Conservation (phyloP, 2,888 invertebrate genomes). For the Cylloceria caligata region DNA sequence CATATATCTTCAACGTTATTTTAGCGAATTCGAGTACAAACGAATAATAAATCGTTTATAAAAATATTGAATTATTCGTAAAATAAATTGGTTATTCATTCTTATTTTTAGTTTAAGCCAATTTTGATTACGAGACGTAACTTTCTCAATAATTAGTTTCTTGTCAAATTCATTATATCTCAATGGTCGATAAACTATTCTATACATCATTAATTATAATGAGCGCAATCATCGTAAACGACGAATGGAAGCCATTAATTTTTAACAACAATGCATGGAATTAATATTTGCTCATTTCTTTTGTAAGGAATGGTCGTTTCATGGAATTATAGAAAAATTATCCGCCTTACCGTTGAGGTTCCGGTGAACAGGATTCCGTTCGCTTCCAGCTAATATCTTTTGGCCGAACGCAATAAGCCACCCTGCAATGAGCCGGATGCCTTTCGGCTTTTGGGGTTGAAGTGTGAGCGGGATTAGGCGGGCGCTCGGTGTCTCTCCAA, state of each 20-base stretch:
- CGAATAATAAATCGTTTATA: neutral
- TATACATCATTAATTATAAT: no score
- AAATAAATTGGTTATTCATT: neutral
- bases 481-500: slow-evolving; percentile 69
- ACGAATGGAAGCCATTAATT: no score
- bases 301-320: neutral
- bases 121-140: no score
- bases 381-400: slow-evolving; percentile 44
- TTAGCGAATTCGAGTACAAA: neutral
- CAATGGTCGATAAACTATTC: no score
- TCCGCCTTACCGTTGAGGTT: slow-evolving; percentile 48
- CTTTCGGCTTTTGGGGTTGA: slow-evolving; percentile 79
- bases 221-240: no score
- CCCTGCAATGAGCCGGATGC: slow-evolving; percentile 18
- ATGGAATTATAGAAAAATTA: neutral
- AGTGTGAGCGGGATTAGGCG: slow-evolving; percentile 76
- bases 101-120: neutral
- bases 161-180: no score
- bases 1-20: neutral
- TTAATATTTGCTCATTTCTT: neutral
- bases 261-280: no score
- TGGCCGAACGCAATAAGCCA: neutral
- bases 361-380: neutral
- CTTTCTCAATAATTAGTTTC: no score
- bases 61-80: neutral